Evolutionary conservation across 92 coral and sea anemone genomes (phyloP), one percentile per base, ranked within the genome.

Genomic region (Palythoa heliodiscus): DNA sequence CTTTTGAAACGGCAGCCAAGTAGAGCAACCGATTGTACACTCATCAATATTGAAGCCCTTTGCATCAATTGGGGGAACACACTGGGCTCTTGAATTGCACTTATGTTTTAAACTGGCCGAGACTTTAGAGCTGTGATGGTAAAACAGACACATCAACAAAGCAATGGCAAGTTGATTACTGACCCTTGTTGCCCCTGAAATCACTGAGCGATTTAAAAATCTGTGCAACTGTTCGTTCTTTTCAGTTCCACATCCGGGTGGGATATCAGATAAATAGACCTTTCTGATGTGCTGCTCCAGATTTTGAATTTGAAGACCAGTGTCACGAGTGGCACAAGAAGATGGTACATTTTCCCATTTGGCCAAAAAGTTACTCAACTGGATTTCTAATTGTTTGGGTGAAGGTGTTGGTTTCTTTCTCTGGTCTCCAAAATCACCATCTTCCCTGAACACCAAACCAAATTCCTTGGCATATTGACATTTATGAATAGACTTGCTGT

Each of bases 181-280:
- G 12, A 86, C 82, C 74, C 73, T 24, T 75, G 89, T 80, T 1
- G 87, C 83, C 9, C 89, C 89, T 19, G 77, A 67, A 23, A 86
- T 73, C 14, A 89, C 67, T 5, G 87, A 82, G 20, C 87, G 73
- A 43, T 89, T 69, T 16, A 89, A 48, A 13, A 73, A 57, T 73
- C 69, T 58, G 75, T 86, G 89, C 1, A 89, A 19, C 15, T 80
- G 61, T 73, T 89, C 87, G 47, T 86, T 86, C 20, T 72, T 39
- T 67, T 89, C 92, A 2, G 89, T 86, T 29, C 92, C 87, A 16
- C 37, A 54, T 22, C 92, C 89, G 6, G 92, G 84, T 5, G 83
- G 87, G 10, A 81, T 86, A 52, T 38, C 67, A 4, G 92, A 89
- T 13, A 89, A 76, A 63, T 87, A 89, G 16, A 23, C 69, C 22